phyloP scores from a whole-genome alignment of 2,797 vertebrate genomes.

The Sebastes variabilis region DNA sequence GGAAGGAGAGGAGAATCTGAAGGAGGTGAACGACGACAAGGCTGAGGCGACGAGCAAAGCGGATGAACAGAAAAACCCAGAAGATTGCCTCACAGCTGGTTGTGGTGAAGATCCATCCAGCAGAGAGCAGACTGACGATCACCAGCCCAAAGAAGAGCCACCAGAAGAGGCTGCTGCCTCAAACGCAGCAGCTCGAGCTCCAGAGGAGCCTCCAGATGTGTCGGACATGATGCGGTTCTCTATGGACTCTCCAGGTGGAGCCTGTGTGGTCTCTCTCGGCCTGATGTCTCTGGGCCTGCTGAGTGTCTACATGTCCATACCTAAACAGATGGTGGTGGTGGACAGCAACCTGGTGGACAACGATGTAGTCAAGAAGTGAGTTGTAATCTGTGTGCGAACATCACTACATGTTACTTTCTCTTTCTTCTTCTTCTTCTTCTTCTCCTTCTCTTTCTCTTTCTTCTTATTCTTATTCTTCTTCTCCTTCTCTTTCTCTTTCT shows the following conservation, averaged over 20 bases:
- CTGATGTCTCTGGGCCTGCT: conserved; percentile 90
- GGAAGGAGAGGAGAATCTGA: background rate
- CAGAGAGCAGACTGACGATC: conserved; percentile 1
- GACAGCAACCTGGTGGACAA: conserved; percentile 93
- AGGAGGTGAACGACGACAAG: background rate
- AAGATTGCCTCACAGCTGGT: background rate
- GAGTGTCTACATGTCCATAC: conserved; percentile 87
- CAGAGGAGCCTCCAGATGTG: conserved; percentile 37
- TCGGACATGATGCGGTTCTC: conserved; percentile 84
- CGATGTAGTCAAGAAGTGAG: conserved; percentile 90
- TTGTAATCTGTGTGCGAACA: too few species aligned
- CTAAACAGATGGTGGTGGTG: conserved; percentile 94
- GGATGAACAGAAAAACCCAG: background rate
- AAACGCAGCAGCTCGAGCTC: rapidly evolving
- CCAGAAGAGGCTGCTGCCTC: background rate
- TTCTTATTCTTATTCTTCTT: too few species aligned
- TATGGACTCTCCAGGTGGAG: conserved; percentile 88
- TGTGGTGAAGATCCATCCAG: background rate
- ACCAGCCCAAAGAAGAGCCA: background rate
- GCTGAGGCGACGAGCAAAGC: background rate
- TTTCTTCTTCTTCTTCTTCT: too few species aligned
- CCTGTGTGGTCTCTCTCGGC: conserved; percentile 83
- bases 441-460: too few species aligned
- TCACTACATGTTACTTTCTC: too few species aligned
- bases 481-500: rapidly evolving